A percentile compares a stretch with the other conserved stretches of the same genome.
phyloP scores from a whole-genome alignment of 2,888 invertebrate genomes.

The Peribatodes rhomboidaria region DNA sequence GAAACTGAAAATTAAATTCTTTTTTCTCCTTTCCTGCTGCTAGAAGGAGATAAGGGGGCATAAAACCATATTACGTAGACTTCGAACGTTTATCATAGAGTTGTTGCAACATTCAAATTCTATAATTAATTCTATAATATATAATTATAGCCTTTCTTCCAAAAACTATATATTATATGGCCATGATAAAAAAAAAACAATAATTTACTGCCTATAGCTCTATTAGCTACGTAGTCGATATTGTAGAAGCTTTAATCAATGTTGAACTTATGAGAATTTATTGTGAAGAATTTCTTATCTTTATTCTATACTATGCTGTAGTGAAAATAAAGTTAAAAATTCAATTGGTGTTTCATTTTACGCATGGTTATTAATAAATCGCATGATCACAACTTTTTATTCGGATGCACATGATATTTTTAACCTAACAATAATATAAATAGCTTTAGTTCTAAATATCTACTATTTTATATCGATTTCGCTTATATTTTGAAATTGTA shows the following conservation, averaged over 20 bases:
- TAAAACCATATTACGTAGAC: constrained; percentile 56
- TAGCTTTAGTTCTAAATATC: background rate
- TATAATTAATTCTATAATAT: constrained; percentile 52
- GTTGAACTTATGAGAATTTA: constrained; percentile 71
- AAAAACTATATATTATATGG: constrained; percentile 71
- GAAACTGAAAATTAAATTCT: constrained; percentile 48
- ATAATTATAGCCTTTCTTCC: constrained; percentile 63
- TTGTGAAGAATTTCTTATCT: constrained; percentile 73
- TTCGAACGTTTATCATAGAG: constrained; percentile 43
- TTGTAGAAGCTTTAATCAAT: constrained; percentile 74
- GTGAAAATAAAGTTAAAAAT: constrained; percentile 76
- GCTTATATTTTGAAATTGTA: constrained; percentile 30
- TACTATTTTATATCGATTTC: background rate
- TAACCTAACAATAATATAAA: background rate
- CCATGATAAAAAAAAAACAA: constrained; percentile 81
- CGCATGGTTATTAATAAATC: constrained; percentile 37
- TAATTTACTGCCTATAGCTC: constrained; percentile 73
- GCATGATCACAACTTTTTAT: background rate
- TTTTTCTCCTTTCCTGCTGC: constrained; percentile 82
- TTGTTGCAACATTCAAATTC: constrained; percentile 77
- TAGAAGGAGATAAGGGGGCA: constrained; percentile 81
- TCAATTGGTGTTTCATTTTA: constrained; percentile 73
- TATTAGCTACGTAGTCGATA: constrained; percentile 69
- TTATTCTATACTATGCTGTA: constrained; percentile 78
- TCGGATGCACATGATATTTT: background rate